Evolutionary conservation across 2,113 vertebrate species (phyloP).

Genomic region (Dissostichus mawsoni): DNA sequence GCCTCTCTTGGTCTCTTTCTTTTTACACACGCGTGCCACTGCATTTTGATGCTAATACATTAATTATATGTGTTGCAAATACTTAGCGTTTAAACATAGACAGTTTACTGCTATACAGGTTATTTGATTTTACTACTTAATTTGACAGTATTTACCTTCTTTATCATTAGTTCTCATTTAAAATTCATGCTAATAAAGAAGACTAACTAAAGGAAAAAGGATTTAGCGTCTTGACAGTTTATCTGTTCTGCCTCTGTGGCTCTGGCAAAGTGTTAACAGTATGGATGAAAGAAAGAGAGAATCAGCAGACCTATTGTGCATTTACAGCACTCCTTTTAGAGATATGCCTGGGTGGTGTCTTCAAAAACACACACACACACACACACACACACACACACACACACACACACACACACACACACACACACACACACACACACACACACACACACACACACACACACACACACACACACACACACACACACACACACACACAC

Average conservation of each 20-base stretch:
- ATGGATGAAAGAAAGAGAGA: constrained; percentile 13
- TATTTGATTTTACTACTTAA: constrained; percentile 13
- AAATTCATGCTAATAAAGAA: constrained; percentile 44
- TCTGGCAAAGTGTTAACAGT: constrained; percentile 51
- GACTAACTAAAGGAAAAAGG: constrained; percentile 29
- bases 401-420: neutral
- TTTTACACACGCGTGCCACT: constrained; percentile 2
- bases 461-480: constrained; percentile 1
- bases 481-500: neutral
- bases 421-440: constrained; percentile 6
- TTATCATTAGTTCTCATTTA: constrained; percentile 40
- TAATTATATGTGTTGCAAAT: neutral
- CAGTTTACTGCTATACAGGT: neutral
- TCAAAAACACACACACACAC: constrained; percentile 5
- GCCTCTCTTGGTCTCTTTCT: neutral
- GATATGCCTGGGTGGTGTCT: constrained; percentile 8
- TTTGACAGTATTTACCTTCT: constrained; percentile 13
- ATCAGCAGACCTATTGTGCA: constrained; percentile 27
- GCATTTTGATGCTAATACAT: constrained; percentile 19
- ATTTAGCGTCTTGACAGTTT: constrained; percentile 35
- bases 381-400: neutral
- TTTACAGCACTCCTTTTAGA: constrained; percentile 17
- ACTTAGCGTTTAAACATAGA: neutral
- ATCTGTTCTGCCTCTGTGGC: constrained; percentile 63
- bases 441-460: neutral